Percentiles rank a stretch among this genome's conserved stretches.
Conservation (phyloP, 2,797 vertebrate genomes). For the Falco peregrinus region DNA sequence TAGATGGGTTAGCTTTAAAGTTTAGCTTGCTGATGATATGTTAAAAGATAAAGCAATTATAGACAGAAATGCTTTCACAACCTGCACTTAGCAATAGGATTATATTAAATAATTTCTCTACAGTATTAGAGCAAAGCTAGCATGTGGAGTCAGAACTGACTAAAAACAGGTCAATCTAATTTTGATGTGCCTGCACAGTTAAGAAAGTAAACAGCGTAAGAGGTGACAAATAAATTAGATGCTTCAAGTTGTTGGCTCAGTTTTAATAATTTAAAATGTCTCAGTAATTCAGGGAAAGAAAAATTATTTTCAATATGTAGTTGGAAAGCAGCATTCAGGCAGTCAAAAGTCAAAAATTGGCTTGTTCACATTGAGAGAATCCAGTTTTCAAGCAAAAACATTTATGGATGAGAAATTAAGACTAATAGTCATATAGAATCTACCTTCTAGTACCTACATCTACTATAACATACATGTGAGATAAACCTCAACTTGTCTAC, state of each 20-base stretch:
- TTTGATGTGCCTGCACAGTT: not conserved
- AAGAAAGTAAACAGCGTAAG: conserved; percentile 29
- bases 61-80: not conserved
- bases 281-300: not conserved
- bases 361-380: not conserved
- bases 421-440: not conserved
- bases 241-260: conserved; percentile 3
- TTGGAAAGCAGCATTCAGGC: conserved; percentile 18
- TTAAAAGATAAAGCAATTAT: not conserved
- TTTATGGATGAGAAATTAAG: not conserved
- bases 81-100: not conserved
- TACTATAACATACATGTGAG: not conserved
- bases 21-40: not conserved
- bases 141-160: not conserved
- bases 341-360: conserved; percentile 12
- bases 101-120: not conserved
- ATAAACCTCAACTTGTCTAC: not conserved
- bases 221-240: conserved; percentile 48
- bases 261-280: conserved; percentile 43
- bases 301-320: not conserved
- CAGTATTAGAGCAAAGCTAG: not conserved
- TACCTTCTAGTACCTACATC: not conserved
- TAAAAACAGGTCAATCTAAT: not conserved
- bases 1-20: not conserved
- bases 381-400: not conserved